phyloP scores from a whole-genome alignment of 2,888 invertebrate genomes.

The Drosophila crucigera region DNA sequence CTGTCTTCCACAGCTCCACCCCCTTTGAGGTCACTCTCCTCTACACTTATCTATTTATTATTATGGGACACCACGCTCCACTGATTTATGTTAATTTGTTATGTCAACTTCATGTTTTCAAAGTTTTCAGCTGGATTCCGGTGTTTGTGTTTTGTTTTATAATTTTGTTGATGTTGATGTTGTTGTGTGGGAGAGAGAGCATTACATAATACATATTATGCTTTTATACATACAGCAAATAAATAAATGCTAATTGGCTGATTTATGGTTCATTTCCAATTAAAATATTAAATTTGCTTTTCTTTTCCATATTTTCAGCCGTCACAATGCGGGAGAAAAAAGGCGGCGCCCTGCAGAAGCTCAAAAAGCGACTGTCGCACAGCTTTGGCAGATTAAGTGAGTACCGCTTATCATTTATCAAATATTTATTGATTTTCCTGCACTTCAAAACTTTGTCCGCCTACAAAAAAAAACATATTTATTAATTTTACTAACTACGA shows the following conservation, averaged over 20 bases:
- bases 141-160: conserved; percentile 40
- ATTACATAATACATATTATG: conserved; percentile 18
- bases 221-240: not conserved
- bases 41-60: conserved; percentile 66
- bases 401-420: conserved; percentile 85
- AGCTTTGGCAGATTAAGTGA: conserved; percentile 98
- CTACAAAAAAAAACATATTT: conserved; percentile 8
- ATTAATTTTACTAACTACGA: not conserved
- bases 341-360: conserved; percentile 96
- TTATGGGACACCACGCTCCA: conserved; percentile 73
- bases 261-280: conserved; percentile 17
- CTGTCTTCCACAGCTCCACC: not conserved
- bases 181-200: conserved; percentile 9
- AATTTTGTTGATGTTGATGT: conserved; percentile 15
- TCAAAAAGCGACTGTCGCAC: conserved; percentile 97
- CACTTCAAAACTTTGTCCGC: conserved; percentile 27
- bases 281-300: conserved; percentile 13
- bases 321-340: conserved; percentile 97
- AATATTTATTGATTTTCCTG: conserved; percentile 11
- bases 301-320: conserved; percentile 86
- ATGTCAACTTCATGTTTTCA: conserved; percentile 61
- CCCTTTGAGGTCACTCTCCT: conserved; percentile 40
- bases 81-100: conserved; percentile 80
- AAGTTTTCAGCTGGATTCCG: conserved; percentile 34
- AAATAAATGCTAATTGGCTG: conserved; percentile 35